Base-by-base conservation (phyloP, 2,797 vertebrate species). In the Pseudochaenichthys georgianus region DNA sequence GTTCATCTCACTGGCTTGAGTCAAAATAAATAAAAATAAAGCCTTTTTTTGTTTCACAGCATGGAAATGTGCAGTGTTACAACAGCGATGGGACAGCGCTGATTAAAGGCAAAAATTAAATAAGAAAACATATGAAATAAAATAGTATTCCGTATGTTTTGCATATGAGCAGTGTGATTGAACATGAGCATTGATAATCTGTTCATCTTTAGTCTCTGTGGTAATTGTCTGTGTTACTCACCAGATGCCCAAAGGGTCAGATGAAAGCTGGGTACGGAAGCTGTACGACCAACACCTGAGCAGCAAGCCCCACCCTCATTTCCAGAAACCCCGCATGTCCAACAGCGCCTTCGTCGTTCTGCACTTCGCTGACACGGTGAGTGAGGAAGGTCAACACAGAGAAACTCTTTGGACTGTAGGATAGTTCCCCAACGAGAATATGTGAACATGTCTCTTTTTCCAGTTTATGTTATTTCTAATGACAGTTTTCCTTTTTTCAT, bases 221-320 rank as follows among this genome's bases (percentile, higher is more conserved):
- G 28, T 76, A 12, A 15, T 21, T 13, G 11, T 63, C 15, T 0
- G 4, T 48, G 23, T 61, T 62, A 2, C 16, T 41, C n/a, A 69
- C 42, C 87, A 97, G 96, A 95, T 96, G 94, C 95, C 95, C 2
- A 96, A 95, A 84, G 95, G 96, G 45, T 96, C 93, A 0, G 94
- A 95, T 55, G 90, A 89, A 43, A 96, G 91, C 87, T 96, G 96
- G 96, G 94, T 93, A 0, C 77, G 63, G 73, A 96, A 97, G 72
- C 93, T 96, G 57, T 95, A 95, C 1, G 93, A 95, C 50, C 94
- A 93, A 65, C 94, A 95, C 78, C 84, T 90, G 86, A 90, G 63
- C 55, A 85, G 84, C 4, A 61, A 77, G 45, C 78, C 86, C 16
- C 95, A 93, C 67, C 86, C 91, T 47, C 80, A 95, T 85, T 96